phyloP scores from a whole-genome alignment of 2,113 vertebrate species.

The Hemibates koningsi region DNA sequence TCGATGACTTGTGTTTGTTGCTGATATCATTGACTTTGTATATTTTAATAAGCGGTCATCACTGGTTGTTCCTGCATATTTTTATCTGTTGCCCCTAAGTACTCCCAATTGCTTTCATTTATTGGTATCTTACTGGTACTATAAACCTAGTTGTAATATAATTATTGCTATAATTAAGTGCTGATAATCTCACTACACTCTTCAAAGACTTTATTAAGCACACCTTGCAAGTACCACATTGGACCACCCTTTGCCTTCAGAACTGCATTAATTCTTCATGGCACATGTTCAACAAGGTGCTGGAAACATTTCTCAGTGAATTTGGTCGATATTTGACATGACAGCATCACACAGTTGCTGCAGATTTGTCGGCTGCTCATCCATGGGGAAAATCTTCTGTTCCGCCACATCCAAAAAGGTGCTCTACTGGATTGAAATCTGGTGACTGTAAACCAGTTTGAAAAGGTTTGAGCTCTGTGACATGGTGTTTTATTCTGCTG shows the following conservation, averaged over 20 bases:
- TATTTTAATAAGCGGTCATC: not conserved
- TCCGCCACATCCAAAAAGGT: not conserved
- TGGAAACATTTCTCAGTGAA: not conserved
- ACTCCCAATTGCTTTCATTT: not conserved
- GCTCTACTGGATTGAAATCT: not conserved
- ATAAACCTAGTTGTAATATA: not conserved
- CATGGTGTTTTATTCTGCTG: not conserved
- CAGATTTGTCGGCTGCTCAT: not conserved
- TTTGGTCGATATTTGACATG: not conserved
- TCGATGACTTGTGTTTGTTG: not conserved
- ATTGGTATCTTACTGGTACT: not conserved
- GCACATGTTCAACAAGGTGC: not conserved
- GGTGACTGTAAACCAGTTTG: not conserved
- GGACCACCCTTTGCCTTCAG: not conserved
- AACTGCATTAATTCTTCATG: not conserved
- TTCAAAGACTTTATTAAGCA: not conserved
- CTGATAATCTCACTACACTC: not conserved
- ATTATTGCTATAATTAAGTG: not conserved
- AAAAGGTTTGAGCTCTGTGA: not conserved
- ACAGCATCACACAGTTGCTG: not conserved
- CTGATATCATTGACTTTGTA: not conserved
- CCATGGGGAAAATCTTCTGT: not conserved
- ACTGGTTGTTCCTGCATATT: not conserved
- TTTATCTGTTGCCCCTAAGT: not conserved
- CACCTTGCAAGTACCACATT: not conserved